These are phyloP conservation scores for Tenodera sinensis DNA, from an alignment of 2,888 invertebrate species.

Conservation along the genomic window DNA sequence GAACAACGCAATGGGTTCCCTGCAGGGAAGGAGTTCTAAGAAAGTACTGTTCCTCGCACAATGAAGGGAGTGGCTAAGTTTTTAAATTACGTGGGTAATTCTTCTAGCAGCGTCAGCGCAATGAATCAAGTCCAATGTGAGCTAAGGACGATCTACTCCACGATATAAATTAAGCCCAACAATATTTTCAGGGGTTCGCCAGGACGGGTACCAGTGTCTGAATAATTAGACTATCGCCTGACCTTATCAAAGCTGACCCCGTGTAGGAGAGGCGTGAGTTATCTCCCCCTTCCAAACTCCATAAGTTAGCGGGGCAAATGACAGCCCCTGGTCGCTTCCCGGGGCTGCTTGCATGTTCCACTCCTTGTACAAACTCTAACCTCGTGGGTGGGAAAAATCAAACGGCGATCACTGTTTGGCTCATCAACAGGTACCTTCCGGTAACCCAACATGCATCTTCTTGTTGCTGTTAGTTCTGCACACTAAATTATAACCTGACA, in stretches of 20 bases:
- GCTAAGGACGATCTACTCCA: background rate
- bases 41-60: background rate
- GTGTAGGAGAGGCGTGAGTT: background rate
- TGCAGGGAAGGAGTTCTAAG: background rate
- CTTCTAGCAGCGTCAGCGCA: background rate
- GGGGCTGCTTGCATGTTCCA: background rate
- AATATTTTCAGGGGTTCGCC: background rate
- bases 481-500: no score
- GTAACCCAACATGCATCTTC: background rate
- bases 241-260: background rate
- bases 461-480: background rate
- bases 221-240: slow-evolving; percentile 12
- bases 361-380: background rate
- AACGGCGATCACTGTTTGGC: background rate
- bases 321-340: background rate
- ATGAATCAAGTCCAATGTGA: background rate
- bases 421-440: background rate
- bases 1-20: no score
- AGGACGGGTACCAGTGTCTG: background rate
- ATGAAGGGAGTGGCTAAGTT: background rate
- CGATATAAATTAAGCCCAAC: background rate
- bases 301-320: background rate
- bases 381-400: background rate
- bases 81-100: background rate
- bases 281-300: background rate